phyloP scores from a whole-genome alignment of 2,113 vertebrate species.

The Lagopus leucura region DNA sequence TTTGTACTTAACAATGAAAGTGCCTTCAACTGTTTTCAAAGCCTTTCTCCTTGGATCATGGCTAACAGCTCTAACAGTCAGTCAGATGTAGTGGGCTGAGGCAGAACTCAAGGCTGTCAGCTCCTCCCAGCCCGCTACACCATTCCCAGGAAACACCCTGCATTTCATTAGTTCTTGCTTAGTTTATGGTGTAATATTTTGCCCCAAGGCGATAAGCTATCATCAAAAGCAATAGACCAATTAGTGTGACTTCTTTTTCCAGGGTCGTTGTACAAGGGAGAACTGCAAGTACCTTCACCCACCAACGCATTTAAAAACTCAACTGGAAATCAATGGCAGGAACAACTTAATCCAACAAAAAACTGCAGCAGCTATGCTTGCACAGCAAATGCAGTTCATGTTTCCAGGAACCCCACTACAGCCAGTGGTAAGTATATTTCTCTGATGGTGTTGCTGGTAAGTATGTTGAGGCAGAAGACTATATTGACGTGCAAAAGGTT shows the following conservation, averaged over 20 bases:
- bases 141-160: conserved; percentile 20
- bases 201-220: neutral
- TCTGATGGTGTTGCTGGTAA: conserved; percentile 4
- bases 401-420: conserved; percentile 96
- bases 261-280: conserved; percentile 97
- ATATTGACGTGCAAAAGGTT: neutral
- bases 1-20: conserved; percentile 12
- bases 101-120: conserved; percentile 10
- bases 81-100: neutral
- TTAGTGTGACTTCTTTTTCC: conserved; percentile 48
- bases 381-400: conserved; percentile 99
- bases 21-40: neutral
- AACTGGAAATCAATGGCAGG: conserved; percentile 95
- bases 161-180: conserved; percentile 14
- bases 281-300: conserved; percentile 99
- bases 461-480: neutral
- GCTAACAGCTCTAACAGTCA: neutral
- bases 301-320: conserved; percentile 98
- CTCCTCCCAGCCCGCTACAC: neutral
- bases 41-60: accelerated
- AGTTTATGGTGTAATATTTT: conserved; percentile 20
- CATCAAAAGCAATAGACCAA: conserved; percentile 3
- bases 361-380: conserved; percentile 97
- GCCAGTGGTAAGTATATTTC: conserved; percentile 88
- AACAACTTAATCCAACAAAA: conserved; percentile 99